Evolutionary conservation across 1,140 invertebrate species (phyloP), one percentile per base, ranked within the genome.

Genomic region (Apis florea): DNA sequence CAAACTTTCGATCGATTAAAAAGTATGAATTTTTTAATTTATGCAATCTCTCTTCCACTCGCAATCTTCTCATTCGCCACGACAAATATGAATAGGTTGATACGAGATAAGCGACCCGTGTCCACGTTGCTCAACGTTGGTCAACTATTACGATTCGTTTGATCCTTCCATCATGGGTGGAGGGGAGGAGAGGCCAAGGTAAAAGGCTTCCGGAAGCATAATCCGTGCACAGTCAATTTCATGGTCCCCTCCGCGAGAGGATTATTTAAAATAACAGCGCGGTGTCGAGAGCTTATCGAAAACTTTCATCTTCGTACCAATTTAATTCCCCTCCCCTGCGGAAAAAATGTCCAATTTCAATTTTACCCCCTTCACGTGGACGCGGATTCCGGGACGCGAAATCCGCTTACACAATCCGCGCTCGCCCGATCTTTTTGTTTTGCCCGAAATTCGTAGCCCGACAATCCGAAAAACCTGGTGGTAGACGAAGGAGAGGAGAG

Each of bases 341-440:
- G 31, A 70, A 70, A 78, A 78, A 79, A 51, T 58, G 76, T 61
- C 24, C 24, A 47, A 70, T 68, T 70, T 13, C 56, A 51, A 70
- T 70, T 70, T 61, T 47, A 31, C 40, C 40, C n/a, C 56, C 54
- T 66, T 59, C 15, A 13, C 11, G n/a, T 13, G 21, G 19, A 3
- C 19, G 17, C 63, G 53, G 56, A 79, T 79, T 79, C 24, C 31
- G 31, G 31, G 56, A n/a, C n/a, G n/a, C n/a, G 49, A 17, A 79
- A 79, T 79, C 76, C 76, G 68, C 67, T 79, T 79, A 70, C n/a
- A 61, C 3, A 13, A n/a, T 49, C 12, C 53, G 40, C 15, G 3
- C 9, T 17, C 64, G 31, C 51, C 2, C n/a, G 40, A 26, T 9
- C 54, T 49, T 68, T 49, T 58, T 58, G 51, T 53, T 78, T 78